These are phyloP conservation scores for Octopus bimaculoides DNA, from an alignment of 1,140 invertebrate genomes.

Conservation along the genomic window DNA sequence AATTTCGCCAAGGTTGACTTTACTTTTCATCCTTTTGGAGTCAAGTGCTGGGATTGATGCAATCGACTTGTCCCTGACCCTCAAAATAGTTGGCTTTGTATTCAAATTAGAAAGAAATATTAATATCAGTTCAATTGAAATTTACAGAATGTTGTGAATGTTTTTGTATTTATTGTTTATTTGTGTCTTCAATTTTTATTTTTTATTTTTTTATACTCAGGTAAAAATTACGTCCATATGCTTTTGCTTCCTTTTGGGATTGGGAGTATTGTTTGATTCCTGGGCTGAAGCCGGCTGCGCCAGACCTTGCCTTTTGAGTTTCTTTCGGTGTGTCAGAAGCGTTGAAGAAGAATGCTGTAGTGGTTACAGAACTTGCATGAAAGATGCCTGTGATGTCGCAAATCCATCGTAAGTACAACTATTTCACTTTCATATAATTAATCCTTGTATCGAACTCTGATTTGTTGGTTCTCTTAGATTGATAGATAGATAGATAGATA, in stretches of 20 bases:
- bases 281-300: background rate
- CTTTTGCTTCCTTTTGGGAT: background rate
- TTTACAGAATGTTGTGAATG: background rate
- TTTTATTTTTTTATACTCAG: background rate
- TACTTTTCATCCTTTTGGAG: no score
- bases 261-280: background rate
- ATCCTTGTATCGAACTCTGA: no score
- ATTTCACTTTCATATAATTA: no score
- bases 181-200: background rate
- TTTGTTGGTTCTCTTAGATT: background rate
- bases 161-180: background rate
- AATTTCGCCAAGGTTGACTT: no score
- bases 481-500: slow-evolving; percentile 3
- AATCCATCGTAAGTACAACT: background rate
- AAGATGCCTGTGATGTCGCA: background rate
- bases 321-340: background rate
- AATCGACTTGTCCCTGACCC: no score
- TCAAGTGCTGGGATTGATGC: no score
- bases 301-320: slow-evolving; percentile 3
- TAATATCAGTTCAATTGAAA: no score
- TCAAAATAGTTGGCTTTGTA: no score
- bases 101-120: no score
- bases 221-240: slow-evolving; percentile 4
- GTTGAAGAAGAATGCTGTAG: background rate
- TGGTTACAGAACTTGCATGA: background rate